Conservation (phyloP, 2,113 vertebrate genomes). For the Phycodurus eques region DNA sequence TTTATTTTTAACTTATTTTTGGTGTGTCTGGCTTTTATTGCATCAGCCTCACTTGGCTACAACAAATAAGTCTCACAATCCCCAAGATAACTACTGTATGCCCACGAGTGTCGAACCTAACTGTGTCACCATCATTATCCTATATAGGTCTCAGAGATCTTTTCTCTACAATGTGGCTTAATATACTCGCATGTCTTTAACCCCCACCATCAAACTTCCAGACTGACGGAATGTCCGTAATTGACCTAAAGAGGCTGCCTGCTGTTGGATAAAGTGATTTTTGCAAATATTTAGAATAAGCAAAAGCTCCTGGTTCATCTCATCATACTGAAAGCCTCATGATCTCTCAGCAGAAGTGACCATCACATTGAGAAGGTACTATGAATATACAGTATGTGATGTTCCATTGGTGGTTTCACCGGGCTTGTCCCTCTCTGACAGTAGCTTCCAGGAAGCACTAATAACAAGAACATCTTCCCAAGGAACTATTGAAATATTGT, state of each 20-base stretch:
- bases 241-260: slow-evolving; percentile 56
- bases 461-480: not conserved
- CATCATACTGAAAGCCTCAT: not conserved
- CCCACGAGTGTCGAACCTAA: slow-evolving; percentile 14
- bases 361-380: not conserved
- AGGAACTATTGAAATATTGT: too few species aligned
- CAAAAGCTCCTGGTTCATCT: slow-evolving; percentile 33
- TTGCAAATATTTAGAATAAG: slow-evolving; percentile 37
- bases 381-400: not conserved
- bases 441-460: too few species aligned
- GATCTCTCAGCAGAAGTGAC: not conserved
- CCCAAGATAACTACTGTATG: not conserved
- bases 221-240: slow-evolving; percentile 60
- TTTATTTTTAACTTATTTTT: not conserved
- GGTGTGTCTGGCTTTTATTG: not conserved
- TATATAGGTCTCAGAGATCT: slow-evolving; percentile 38
- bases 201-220: slow-evolving; percentile 58
- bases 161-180: slow-evolving; percentile 46
- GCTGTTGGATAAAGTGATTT: slow-evolving; percentile 54
- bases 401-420: not conserved
- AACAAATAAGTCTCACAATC: not conserved
- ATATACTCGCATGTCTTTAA: slow-evolving; percentile 59
- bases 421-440: too few species aligned
- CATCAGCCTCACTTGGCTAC: not conserved
- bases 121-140: slow-evolving; percentile 48